These are phyloP conservation scores for Drosophila formosana DNA, from an alignment of 2,888 invertebrate species.

Conservation along the genomic window DNA sequence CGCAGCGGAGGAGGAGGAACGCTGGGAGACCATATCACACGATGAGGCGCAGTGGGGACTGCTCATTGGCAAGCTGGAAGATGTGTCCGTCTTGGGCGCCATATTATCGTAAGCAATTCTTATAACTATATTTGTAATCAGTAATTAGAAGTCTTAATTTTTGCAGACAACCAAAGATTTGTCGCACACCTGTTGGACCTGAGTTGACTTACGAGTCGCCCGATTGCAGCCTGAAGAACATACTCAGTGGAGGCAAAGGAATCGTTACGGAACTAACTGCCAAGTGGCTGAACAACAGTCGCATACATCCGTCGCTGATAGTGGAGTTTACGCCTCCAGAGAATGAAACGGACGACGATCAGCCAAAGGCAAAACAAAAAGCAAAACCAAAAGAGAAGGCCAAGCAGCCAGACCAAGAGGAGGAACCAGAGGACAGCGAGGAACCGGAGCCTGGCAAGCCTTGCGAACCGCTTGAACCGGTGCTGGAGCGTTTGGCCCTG, in stretches of 20 bases:
- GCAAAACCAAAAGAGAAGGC: conserved; percentile 18
- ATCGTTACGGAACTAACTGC: conserved; percentile 95
- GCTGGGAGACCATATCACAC: conserved; percentile 93
- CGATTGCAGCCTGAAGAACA: conserved; percentile 89
- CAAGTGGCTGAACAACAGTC: conserved; percentile 92
- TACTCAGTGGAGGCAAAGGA: conserved; percentile 89
- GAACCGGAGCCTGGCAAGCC: conserved; percentile 25
- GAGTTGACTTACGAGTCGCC: conserved; percentile 87
- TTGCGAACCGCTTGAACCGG: conserved; percentile 78
- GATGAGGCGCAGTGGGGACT: conserved; percentile 95
- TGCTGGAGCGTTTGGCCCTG: conserved; percentile 88
- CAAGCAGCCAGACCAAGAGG: conserved; percentile 5
- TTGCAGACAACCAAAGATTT: conserved; percentile 73
- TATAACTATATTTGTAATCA: not conserved
- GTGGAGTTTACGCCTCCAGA: conserved; percentile 82
- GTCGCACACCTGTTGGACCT: conserved; percentile 85
- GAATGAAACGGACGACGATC: conserved; percentile 84
- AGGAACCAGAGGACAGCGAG: conserved; percentile 12
- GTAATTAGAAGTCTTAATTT: not conserved
- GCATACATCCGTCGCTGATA: conserved; percentile 89
- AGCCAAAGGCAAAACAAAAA: conserved; percentile 1
- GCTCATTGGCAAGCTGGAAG: conserved; percentile 94
- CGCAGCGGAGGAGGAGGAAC: conserved; percentile 85
- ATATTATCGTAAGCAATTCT: conserved; percentile 86
- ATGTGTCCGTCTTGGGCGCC: conserved; percentile 91